These are phyloP conservation scores for Chrysina gloriosa DNA, from an alignment of 2,888 invertebrate species.

Conservation along the genomic window DNA sequence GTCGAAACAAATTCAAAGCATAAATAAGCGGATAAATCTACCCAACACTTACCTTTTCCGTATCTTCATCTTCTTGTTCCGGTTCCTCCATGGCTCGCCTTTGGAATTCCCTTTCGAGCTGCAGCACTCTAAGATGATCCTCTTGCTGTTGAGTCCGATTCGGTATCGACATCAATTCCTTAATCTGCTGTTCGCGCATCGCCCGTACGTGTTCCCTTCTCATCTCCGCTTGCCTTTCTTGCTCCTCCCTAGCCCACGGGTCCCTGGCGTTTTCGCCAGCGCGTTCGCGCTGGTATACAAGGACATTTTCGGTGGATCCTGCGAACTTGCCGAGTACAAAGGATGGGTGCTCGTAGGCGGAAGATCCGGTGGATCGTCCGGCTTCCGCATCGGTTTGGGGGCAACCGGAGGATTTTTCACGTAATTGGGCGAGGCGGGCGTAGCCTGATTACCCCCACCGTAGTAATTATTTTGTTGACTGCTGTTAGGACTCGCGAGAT, in stretches of 20 bases:
- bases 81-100: conserved; percentile 85
- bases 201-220: conserved; percentile 80
- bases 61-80: conserved; percentile 77
- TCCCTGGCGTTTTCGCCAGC: conserved; percentile 68
- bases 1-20: neutral
- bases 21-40: neutral
- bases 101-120: conserved; percentile 95
- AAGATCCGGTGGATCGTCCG: conserved; percentile 69
- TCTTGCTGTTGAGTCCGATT: conserved; percentile 83
- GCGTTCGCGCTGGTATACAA: conserved; percentile 69
- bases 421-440: conserved; percentile 60
- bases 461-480: conserved; percentile 44
- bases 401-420: conserved; percentile 68
- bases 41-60: conserved; percentile 70
- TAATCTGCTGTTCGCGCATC: conserved; percentile 89
- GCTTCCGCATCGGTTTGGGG: conserved; percentile 66
- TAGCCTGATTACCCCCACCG: conserved; percentile 62
- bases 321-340: conserved; percentile 77
- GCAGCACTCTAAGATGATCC: conserved; percentile 88
- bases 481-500: conserved; percentile 40
- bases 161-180: conserved; percentile 77
- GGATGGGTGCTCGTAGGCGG: conserved; percentile 81
- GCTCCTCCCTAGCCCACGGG: conserved; percentile 95
- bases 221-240: conserved; percentile 80
- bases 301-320: conserved; percentile 80